These are phyloP conservation scores for Scomber japonicus DNA, from an alignment of 2,113 vertebrate species.

Conservation along the genomic window DNA sequence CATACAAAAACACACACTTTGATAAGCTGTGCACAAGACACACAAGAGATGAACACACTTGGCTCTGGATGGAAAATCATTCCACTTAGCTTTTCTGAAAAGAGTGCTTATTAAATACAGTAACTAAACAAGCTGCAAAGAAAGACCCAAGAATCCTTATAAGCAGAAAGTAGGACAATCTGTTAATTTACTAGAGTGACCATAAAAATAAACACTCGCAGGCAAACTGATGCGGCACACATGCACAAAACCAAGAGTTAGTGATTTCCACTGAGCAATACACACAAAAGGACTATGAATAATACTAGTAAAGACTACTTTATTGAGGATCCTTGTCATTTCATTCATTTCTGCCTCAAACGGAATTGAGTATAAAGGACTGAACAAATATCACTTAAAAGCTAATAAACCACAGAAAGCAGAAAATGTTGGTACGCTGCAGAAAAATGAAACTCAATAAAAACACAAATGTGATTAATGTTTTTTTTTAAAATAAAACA, in stretches of 20 bases:
- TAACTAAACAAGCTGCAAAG: slow-evolving; percentile 13
- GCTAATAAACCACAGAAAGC: no score
- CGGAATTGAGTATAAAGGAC: neutral
- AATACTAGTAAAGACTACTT: neutral
- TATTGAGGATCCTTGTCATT: neutral
- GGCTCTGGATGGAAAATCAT: neutral
- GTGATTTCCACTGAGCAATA: neutral
- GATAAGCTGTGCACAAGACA: neutral
- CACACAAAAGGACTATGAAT: neutral
- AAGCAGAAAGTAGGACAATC: neutral
- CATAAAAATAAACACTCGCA: neutral
- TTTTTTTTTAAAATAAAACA: neutral
- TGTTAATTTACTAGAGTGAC: neutral
- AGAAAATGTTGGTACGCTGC: neutral
- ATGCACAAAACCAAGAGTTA: neutral
- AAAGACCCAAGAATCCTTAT: slow-evolving; percentile 5
- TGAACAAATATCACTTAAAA: no score
- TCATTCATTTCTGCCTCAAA: neutral
- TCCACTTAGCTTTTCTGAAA: neutral
- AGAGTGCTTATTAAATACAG: neutral
- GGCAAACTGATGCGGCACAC: neutral
- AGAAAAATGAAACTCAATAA: neutral
- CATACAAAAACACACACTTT: neutral
- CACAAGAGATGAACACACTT: neutral
- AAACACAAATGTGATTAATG: neutral